Conservation (phyloP, 1,140 invertebrate genomes). For the Tigriopus japonicus region DNA sequence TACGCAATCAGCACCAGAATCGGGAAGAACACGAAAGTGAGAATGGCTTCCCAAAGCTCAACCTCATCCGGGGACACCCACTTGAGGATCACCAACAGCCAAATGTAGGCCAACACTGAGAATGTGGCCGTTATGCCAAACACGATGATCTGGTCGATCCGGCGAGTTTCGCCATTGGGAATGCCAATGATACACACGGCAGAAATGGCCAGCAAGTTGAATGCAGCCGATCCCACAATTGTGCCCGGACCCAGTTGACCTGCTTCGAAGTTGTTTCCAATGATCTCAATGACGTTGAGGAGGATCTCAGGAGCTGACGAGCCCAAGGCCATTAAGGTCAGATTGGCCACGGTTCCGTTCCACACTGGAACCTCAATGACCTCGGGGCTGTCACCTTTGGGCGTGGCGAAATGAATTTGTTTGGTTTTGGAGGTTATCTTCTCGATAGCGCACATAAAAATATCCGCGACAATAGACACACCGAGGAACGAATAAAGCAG, state of each 20-base stretch:
- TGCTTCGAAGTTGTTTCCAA: slow-evolving; percentile 33
- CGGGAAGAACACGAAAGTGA: slow-evolving; percentile 41
- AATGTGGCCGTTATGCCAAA: slow-evolving; percentile 37
- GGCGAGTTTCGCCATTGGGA: slow-evolving; percentile 29
- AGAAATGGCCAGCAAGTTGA: slow-evolving; percentile 39
- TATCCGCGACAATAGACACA: slow-evolving; percentile 41
- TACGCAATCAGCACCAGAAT: slow-evolving; percentile 33
- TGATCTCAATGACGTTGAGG: slow-evolving; percentile 38
- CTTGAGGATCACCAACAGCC: slow-evolving; percentile 38
- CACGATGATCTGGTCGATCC: slow-evolving; percentile 25
- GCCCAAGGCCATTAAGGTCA: slow-evolving; percentile 46
- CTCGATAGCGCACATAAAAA: slow-evolving; percentile 39
- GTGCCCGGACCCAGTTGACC: slow-evolving; percentile 40
- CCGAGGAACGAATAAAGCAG: slow-evolving; percentile 37
- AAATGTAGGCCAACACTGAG: slow-evolving; percentile 41
- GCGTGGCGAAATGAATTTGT: slow-evolving; percentile 20
- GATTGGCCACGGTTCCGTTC: slow-evolving; percentile 46
- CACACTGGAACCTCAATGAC: slow-evolving; percentile 28
- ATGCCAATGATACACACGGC: slow-evolving; percentile 37
- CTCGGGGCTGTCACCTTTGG: slow-evolving; percentile 21
- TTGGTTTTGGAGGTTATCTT: slow-evolving; percentile 42
- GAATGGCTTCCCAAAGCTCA: slow-evolving; percentile 40
- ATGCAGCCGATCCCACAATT: slow-evolving; percentile 45
- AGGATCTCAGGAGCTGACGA: slow-evolving; percentile 44
- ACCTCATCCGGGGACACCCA: slow-evolving; percentile 26